A percentile compares a stretch with the other conserved stretches of the same genome.
phyloP scores from a whole-genome alignment of 2,113 vertebrate species.

The Thalassoma bifasciatum region DNA sequence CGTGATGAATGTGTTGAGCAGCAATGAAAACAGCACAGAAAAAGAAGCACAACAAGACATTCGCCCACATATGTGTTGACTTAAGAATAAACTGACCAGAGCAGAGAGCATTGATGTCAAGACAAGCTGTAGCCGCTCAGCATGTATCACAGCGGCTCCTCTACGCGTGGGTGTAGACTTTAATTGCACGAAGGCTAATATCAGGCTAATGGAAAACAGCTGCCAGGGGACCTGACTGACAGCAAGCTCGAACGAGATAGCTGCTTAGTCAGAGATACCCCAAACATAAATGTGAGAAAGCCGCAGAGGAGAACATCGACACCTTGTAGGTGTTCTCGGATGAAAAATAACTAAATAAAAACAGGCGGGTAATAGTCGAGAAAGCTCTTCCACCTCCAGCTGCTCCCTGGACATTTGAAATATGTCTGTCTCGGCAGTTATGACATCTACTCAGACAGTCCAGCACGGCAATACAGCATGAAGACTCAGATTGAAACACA shows the following conservation, averaged over 20 bases:
- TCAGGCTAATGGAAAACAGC: slow-evolving; percentile 76
- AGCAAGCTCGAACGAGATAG: slow-evolving; percentile 55
- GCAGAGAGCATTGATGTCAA: slow-evolving; percentile 24
- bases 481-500: background rate
- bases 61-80: slow-evolving; percentile 18
- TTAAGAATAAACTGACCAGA: slow-evolving; percentile 38
- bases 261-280: slow-evolving; percentile 49
- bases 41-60: slow-evolving; percentile 6
- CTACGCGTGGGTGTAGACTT: slow-evolving; percentile 59
- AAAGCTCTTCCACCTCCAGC: background rate
- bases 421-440: background rate
- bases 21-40: background rate
- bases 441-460: background rate
- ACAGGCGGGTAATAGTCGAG: too few relatives aligned
- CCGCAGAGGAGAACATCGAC: slow-evolving; percentile 27
- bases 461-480: background rate
- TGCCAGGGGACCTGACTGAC: slow-evolving; percentile 66
- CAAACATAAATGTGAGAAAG: slow-evolving; percentile 41
- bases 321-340: slow-evolving; percentile 6
- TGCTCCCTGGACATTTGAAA: background rate
- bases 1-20: slow-evolving; percentile 3
- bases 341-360: too few relatives aligned
- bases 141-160: slow-evolving; percentile 33
- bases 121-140: slow-evolving; percentile 9
- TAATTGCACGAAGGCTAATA: slow-evolving; percentile 77